Evolutionary conservation across 1,140 invertebrate species (phyloP).

Genomic region (Drosophila virilis): DNA sequence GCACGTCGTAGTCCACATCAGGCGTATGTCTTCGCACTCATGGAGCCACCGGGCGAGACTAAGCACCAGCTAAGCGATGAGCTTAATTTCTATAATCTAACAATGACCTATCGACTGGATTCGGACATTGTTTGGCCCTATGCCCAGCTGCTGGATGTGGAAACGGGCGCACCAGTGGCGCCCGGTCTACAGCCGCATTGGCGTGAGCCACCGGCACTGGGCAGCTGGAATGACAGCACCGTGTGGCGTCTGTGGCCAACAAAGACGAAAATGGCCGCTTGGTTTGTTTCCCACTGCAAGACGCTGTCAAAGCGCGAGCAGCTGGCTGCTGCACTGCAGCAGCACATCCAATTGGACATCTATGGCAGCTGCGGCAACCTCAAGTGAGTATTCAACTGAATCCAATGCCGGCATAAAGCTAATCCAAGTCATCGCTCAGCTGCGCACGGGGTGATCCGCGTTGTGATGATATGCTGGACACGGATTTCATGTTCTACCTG

Average conservation of each 20-base stretch:
- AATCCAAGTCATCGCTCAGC: slow-evolving; percentile 29
- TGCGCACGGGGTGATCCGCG: slow-evolving; percentile 73
- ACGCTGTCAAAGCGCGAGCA: slow-evolving; percentile 85
- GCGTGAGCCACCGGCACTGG: slow-evolving; percentile 31
- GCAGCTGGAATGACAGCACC: slow-evolving; percentile 51
- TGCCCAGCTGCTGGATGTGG: slow-evolving; percentile 81
- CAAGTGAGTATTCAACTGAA: slow-evolving; percentile 46
- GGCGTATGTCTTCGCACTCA: slow-evolving; percentile 69
- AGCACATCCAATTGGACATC: slow-evolving; percentile 87
- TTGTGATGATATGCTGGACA: slow-evolving; percentile 84
- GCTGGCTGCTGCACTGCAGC: slow-evolving; percentile 85
- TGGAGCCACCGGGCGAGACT: slow-evolving; percentile 80
- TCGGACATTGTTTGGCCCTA: slow-evolving; percentile 88
- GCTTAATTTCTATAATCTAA: slow-evolving; percentile 85
- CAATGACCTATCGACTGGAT: slow-evolving; percentile 87
- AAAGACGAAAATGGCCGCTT: slow-evolving; percentile 85
- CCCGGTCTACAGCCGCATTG: slow-evolving; percentile 50
- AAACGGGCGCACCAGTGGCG: slow-evolving; percentile 60
- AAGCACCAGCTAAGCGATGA: slow-evolving; percentile 64
- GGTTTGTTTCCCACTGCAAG: slow-evolving; percentile 88
- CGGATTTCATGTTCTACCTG: slow-evolving; percentile 87
- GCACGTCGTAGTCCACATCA: slow-evolving; percentile 32
- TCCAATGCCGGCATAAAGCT: background rate
- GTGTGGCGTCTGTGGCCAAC: slow-evolving; percentile 71
- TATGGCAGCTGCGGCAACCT: slow-evolving; percentile 87